These are phyloP conservation scores for Cossypha niveicapilla DNA, from an alignment of 2,797 vertebrate species.

Conservation along the genomic window DNA sequence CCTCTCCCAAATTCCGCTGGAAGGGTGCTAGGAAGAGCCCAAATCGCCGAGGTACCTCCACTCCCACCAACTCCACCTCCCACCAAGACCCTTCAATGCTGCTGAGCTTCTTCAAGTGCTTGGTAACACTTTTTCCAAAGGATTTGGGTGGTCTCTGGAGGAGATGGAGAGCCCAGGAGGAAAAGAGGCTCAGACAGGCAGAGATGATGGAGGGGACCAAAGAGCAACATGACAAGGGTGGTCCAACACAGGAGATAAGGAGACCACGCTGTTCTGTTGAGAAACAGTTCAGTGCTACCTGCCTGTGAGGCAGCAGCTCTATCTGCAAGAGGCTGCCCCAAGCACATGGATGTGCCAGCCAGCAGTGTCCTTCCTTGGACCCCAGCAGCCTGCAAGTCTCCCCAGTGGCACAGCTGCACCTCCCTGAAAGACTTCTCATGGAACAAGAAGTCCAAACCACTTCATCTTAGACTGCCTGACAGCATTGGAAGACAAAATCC, in stretches of 20 bases:
- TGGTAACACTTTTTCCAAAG: background rate
- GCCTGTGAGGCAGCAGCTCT: background rate
- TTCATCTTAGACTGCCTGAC: background rate
- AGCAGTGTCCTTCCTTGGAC: background rate
- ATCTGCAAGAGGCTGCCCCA: background rate
- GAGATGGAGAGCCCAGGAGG: background rate
- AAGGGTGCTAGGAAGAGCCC: background rate
- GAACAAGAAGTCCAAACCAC: background rate
- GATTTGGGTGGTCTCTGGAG: background rate
- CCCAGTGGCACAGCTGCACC: background rate
- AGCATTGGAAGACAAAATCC: background rate
- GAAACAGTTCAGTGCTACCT: background rate
- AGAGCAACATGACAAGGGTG: background rate
- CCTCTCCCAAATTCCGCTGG: background rate
- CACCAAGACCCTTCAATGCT: background rate
- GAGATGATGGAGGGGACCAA: background rate
- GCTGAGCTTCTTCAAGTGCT: background rate
- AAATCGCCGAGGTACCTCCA: background rate
- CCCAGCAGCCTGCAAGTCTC: too few relatives aligned
- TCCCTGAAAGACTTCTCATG: background rate
- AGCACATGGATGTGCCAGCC: accelerated
- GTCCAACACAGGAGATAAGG: background rate
- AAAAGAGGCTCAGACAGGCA: background rate
- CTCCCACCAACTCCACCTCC: background rate
- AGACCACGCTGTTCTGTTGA: accelerated